Conservation (phyloP, 2,888 invertebrate genomes). For the Hanleya hanleyi region DNA sequence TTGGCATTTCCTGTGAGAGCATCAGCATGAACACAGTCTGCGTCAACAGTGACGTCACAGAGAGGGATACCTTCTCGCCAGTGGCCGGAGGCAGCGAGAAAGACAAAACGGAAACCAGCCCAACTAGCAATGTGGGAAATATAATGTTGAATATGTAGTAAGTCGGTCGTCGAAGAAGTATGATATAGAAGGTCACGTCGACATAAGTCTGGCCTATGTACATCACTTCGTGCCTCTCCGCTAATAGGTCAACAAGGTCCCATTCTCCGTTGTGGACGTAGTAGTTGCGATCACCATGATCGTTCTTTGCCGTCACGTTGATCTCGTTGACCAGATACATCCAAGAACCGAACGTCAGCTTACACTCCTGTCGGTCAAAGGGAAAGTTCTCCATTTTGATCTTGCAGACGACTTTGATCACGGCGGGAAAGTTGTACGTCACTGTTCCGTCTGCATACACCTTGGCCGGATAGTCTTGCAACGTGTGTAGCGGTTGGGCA, state of each 20-base stretch:
- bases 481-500: background rate
- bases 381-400: slow-evolving; percentile 9
- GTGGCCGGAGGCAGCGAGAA: slow-evolving; percentile 4
- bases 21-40: slow-evolving; percentile 6
- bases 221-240: background rate
- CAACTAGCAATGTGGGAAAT: slow-evolving; percentile 3
- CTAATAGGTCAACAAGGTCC: background rate
- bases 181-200: background rate
- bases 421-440: slow-evolving; percentile 8
- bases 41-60: background rate
- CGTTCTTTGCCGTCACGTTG: background rate
- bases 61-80: slow-evolving; percentile 6
- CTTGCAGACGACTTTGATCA: slow-evolving; percentile 5
- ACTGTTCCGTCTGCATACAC: background rate
- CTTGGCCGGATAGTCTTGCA: slow-evolving; percentile 2
- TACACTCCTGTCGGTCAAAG: background rate
- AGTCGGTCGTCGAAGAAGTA: background rate
- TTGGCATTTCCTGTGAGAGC: background rate
- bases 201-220: background rate
- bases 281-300: background rate
- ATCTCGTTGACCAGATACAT: background rate
- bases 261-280: slow-evolving; percentile 9
- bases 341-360: slow-evolving; percentile 6
- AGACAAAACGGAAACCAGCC: background rate
- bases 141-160: slow-evolving; percentile 12